Conservation (phyloP, 2,113 vertebrate species). For the Opisthocomus hoazin region DNA sequence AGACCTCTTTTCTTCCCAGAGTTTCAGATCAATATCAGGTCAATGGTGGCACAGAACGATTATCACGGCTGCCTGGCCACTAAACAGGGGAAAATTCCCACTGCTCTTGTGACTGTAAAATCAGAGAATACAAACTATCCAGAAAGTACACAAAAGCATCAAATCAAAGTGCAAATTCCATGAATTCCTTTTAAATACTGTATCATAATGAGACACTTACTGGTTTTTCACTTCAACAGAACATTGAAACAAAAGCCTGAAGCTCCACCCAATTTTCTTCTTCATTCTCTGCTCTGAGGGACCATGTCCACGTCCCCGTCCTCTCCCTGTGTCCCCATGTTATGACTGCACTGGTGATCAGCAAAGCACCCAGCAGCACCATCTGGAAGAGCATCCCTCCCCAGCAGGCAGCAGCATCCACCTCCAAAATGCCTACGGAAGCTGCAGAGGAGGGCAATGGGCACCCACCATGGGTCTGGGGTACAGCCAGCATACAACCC, state of each 20-base stretch:
- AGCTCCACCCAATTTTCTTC: not conserved
- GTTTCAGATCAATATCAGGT: not conserved
- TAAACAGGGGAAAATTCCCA: not conserved
- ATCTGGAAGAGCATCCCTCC: not conserved
- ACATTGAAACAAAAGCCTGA: not conserved
- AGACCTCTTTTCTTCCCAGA: not conserved
- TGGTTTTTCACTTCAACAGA: not conserved
- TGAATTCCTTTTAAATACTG: not conserved
- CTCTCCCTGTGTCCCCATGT: too few relatives aligned
- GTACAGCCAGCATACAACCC: rapidly evolving
- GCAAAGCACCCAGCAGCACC: not conserved
- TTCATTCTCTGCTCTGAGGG: not conserved
- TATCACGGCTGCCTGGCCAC: not conserved
- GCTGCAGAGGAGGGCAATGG: rapidly evolving
- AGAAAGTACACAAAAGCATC: not conserved
- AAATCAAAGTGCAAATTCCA: not conserved
- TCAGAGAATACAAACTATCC: not conserved
- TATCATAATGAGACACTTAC: not conserved
- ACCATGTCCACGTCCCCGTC: rapidly evolving
- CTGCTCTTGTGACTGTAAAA: not conserved
- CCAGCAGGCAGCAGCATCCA: not conserved
- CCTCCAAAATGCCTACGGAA: not conserved
- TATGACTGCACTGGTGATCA: rapidly evolving
- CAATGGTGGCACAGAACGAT: not conserved
- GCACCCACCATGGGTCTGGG: rapidly evolving